phyloP scores from a whole-genome alignment of 1,140 invertebrate genomes.

The Ceratosolen fusciceps region DNA sequence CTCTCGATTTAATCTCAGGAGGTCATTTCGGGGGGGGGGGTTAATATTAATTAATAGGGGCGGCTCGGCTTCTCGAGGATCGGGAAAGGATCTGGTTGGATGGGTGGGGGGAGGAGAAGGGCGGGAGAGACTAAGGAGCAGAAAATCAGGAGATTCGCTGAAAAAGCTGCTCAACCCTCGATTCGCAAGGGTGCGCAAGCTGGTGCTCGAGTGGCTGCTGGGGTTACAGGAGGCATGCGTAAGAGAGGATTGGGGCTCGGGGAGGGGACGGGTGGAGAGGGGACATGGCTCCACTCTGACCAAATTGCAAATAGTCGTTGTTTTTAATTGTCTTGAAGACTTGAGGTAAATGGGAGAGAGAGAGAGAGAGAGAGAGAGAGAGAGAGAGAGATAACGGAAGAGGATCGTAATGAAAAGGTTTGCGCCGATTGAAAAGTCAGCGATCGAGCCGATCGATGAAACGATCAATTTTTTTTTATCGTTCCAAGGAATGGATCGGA shows the following conservation, averaged over 20 bases:
- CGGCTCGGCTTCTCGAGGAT: too few relatives aligned
- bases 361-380: too few relatives aligned
- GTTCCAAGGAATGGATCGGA: neutral
- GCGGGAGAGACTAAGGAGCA: neutral
- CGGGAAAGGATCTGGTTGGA: too few relatives aligned
- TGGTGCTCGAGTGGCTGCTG: too few relatives aligned
- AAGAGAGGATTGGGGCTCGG: neutral
- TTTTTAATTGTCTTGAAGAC: constrained; percentile 46
- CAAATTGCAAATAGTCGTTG: constrained; percentile 36
- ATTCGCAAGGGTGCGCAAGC: neutral
- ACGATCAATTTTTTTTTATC: constrained; percentile 49
- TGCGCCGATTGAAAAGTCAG: constrained; percentile 43
- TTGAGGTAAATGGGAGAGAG: too few relatives aligned
- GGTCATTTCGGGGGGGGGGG: too few relatives aligned
- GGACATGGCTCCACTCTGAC: constrained; percentile 27
- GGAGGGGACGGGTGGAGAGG: neutral
- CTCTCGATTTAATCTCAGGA: too few relatives aligned
- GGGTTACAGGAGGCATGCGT: too few relatives aligned
- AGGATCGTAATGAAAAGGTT: constrained; percentile 43
- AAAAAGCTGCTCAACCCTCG: constrained; percentile 10
- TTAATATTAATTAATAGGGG: too few relatives aligned
- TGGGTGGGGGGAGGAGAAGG: too few relatives aligned
- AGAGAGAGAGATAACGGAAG: too few relatives aligned
- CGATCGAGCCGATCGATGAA: constrained; percentile 41
- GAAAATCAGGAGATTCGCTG: constrained; percentile 1